phyloP scores from a whole-genome alignment of 2,888 invertebrate genomes.

The Isotomurus palustris region DNA sequence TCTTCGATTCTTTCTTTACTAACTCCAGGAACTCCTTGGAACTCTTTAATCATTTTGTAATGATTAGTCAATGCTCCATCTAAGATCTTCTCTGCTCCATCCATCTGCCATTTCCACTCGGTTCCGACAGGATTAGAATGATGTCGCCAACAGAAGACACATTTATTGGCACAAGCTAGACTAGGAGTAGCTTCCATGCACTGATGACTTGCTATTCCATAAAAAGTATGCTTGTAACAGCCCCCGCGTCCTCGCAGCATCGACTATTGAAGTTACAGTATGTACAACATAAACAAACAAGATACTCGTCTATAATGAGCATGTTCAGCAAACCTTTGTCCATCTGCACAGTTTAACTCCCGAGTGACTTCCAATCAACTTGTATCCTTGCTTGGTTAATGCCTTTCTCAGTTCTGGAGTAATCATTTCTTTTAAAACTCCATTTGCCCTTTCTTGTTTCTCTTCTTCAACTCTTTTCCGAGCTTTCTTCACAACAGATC shows the following conservation, averaged over 20 bases:
- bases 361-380: constrained; percentile 57
- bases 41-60: constrained; percentile 55
- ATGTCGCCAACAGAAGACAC: constrained; percentile 60
- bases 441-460: constrained; percentile 42
- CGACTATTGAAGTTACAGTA: constrained; percentile 46
- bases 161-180: constrained; percentile 59
- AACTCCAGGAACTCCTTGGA: constrained; percentile 57
- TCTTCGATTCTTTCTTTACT: constrained; percentile 53
- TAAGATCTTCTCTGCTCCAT: constrained; percentile 47
- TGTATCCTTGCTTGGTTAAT: constrained; percentile 58
- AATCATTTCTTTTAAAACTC: constrained; percentile 54
- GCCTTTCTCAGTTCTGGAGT: constrained; percentile 54
- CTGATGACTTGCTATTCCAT: constrained; percentile 58
- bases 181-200: constrained; percentile 61
- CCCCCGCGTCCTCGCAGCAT: constrained; percentile 56
- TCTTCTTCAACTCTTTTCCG: constrained; percentile 44
- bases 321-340: constrained; percentile 54
- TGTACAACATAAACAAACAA: constrained; percentile 37
- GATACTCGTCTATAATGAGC: not conserved
- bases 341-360: constrained; percentile 60
- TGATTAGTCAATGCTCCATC: constrained; percentile 54
- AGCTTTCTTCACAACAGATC: constrained; percentile 42
- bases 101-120: constrained; percentile 60
- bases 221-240: constrained; percentile 60
- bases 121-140: constrained; percentile 57